phyloP scores from a whole-genome alignment of 2,888 invertebrate genomes.

The Hirtodrosophila alboralis region DNA sequence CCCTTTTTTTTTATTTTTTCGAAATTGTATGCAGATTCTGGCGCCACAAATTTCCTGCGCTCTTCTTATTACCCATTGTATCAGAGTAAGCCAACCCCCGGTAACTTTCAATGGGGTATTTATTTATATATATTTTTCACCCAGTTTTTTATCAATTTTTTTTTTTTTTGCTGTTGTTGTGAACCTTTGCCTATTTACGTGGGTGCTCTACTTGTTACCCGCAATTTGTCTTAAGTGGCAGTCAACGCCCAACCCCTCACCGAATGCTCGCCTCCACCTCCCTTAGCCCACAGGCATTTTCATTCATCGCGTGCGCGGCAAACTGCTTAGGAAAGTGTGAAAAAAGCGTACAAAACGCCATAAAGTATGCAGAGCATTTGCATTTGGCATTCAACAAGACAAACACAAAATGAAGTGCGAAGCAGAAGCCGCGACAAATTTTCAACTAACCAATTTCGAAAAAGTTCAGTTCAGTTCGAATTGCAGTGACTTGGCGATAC shows the following conservation, averaged over 20 bases:
- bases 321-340: conserved; percentile 65
- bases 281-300: conserved; percentile 36
- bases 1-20: conserved; percentile 35
- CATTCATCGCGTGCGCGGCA: conserved; percentile 56
- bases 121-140: conserved; percentile 47
- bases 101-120: conserved; percentile 50
- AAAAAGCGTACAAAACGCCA: conserved; percentile 74
- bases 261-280: conserved; percentile 10
- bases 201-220: conserved; percentile 75
- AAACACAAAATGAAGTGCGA: conserved; percentile 78
- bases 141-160: conserved; percentile 31
- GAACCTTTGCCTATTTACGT: conserved; percentile 60
- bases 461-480: neutral
- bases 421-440: conserved; percentile 73
- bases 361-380: conserved; percentile 83
- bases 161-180: conserved; percentile 8
- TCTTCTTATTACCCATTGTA: conserved; percentile 55
- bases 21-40: conserved; percentile 65
- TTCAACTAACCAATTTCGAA: conserved; percentile 50
- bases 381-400: conserved; percentile 81
- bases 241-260: conserved; percentile 45
- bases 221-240: conserved; percentile 83
- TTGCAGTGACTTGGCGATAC: neutral
- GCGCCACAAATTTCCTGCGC: conserved; percentile 59
- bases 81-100: conserved; percentile 24